Base-by-base conservation (phyloP, 2,113 vertebrate genomes). In the Hippocampus abdominalis region DNA sequence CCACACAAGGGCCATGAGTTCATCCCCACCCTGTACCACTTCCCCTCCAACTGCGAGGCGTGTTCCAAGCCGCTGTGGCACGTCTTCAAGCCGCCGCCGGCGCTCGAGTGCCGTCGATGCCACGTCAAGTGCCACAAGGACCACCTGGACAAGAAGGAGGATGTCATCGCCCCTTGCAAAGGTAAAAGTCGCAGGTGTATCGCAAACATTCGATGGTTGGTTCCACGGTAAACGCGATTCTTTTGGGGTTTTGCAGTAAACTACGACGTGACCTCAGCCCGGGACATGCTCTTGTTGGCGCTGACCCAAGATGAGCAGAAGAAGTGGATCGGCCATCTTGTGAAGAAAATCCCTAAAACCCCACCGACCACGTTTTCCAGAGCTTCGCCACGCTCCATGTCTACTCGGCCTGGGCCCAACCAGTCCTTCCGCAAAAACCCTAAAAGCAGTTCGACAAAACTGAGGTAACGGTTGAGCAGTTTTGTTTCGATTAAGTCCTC, bases 101-200 rank as follows among this genome's bases (percentile, higher is more conserved):
- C 97, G 72, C 90, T 98, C 23, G 97, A 99, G 83, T 99, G 97
- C 89, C 94, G 97, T 79, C 93, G 94, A 77, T 99, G 97, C 92
- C 97, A 99, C 15, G 95, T 98, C 64, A 99, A 99, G 92, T 98
- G 97, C 94, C 97, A 99, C 87, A 95, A 94, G 87, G 97, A 99
- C 91, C 97, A 99, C 86, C 91, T 98, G 77, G 97, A 99, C 93
- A 96, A 94, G 91, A 98, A 98, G 86, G 97, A 98, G 84, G 96
- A 98, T 12, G 92, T 99, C 87, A 98, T 99, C 75, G 91, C 94
- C 62, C 96, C 96, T n/a, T 99, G 97, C 92, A 99, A 99, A 98
- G 96, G 97, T 99, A 87, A 66, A 66, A 4, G 21, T 60, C 27
- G 15, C 3, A 20, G 15, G 20, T 39, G 13, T 29, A 9, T 2